Conservation (phyloP, 2,113 vertebrate genomes). For the Plectropomus leopardus region DNA sequence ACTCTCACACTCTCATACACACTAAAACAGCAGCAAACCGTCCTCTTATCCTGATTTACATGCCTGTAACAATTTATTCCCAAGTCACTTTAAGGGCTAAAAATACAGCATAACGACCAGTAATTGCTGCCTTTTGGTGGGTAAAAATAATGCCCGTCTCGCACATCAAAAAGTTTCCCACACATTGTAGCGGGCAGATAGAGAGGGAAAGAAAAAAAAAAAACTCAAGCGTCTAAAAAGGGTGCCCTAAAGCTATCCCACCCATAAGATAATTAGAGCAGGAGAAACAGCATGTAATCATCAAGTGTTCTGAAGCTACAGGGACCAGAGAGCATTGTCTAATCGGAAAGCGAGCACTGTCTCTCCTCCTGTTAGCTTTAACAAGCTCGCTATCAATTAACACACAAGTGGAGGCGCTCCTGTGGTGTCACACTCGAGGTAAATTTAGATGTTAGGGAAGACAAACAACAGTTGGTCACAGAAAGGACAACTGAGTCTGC, state of each 20-base stretch:
- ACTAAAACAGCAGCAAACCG: not conserved
- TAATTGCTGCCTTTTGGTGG: constrained; percentile 16
- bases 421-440: not conserved
- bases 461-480: not conserved
- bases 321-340: constrained; percentile 24
- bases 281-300: constrained; percentile 48
- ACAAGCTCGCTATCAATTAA: constrained; percentile 45
- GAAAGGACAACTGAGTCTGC: not conserved
- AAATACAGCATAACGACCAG: not conserved
- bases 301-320: constrained; percentile 35
- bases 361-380: constrained; percentile 33
- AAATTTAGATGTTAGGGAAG: not conserved
- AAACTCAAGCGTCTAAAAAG: constrained; percentile 1
- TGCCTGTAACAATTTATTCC: not conserved
- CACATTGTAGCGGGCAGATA: not conserved
- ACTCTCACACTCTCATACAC: not conserved
- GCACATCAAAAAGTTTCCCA: constrained; percentile 11
- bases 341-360: constrained; percentile 15
- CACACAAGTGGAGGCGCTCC: not conserved
- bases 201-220: not conserved
- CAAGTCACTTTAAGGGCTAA: not conserved
- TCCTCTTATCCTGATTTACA: not conserved
- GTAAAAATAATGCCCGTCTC: constrained; percentile 13
- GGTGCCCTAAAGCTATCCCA: constrained; percentile 33
- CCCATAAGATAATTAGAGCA: constrained; percentile 58